Evolutionary conservation across 2,797 vertebrate species (phyloP), one percentile per base, ranked within the genome.

Genomic region (Brachymystax lenok): DNA sequence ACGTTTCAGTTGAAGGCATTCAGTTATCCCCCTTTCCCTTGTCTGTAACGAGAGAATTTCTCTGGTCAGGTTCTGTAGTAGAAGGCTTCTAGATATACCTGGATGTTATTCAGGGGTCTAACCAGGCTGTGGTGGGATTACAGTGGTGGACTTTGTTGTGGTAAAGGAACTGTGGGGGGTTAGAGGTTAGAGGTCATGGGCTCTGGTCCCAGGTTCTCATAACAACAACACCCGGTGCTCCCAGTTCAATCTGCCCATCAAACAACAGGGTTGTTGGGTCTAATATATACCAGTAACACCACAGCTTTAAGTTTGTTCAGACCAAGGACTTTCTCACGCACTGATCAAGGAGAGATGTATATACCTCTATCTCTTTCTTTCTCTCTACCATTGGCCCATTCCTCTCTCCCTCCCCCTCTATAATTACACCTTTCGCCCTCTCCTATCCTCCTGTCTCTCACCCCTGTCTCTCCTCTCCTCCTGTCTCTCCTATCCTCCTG

Each of bases 21-120:
- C 35, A 35, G 35, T 35, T 35, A 7, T 35, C 33, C 33, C 33
- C 33, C 33, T 7, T 35, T 35, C 33, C 33, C 5, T 59, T 59
- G 56, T 59, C n/a, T 59, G 19, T 59, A 59, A 5, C 8, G 3
- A 59, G 56, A 59, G 0, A 27, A 7, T 56, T 16, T 72, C 27
- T 17, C 16, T 17, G 17, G 30, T 35, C 40, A 19, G 16, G 16
- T 40, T 67, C 75, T 46, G 72, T 80, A 78, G 84, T 88, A 46
- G 40, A 46, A 46, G 40, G 40, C 40, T 46, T 46, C 10, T 46
- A 13, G 40, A 10, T 46, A 12, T 46, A 46, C 2, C 10, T 46
- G 40, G 59, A 27, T 46, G 10, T 63, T 24, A 63, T 63, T 21
- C 12, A 63, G 59, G 8, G 21, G 21, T 21, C 59, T 27, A 46